These are phyloP conservation scores for Chaetoderma sp. DNA, from an alignment of 2,888 invertebrate genomes.

Conservation along the genomic window DNA sequence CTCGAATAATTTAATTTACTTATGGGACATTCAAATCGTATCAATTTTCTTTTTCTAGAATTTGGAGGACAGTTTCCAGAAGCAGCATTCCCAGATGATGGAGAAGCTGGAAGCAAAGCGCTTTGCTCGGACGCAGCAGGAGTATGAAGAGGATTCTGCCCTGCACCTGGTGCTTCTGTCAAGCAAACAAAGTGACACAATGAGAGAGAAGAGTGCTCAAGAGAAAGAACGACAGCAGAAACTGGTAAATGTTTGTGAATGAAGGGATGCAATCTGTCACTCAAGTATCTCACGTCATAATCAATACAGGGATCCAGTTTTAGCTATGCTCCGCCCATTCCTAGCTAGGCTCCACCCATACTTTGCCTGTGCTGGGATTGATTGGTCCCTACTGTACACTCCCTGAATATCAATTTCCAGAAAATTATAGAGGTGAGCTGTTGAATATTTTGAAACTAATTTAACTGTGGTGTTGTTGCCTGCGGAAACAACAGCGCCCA, in stretches of 20 bases:
- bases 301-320: neutral
- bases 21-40: too few relatives aligned
- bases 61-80: conserved; percentile 18
- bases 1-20: too few relatives aligned
- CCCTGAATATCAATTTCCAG: too few relatives aligned
- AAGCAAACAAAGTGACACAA: conserved; percentile 34
- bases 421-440: too few relatives aligned
- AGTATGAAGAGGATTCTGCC: conserved; percentile 30
- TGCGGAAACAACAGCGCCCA: too few relatives aligned
- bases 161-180: conserved; percentile 38
- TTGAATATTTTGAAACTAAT: too few relatives aligned
- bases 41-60: conserved; percentile 8
- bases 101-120: conserved; percentile 20
- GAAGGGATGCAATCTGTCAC: too few relatives aligned
- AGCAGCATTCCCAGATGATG: conserved; percentile 7
- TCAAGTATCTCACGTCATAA: too few relatives aligned
- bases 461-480: too few relatives aligned
- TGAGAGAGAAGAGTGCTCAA: conserved; percentile 29
- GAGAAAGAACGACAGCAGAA: conserved; percentile 42
- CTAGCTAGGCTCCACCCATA: neutral
- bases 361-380: too few relatives aligned
- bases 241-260: conserved; percentile 33
- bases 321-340: neutral
- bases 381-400: too few relatives aligned
- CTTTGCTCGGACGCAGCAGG: conserved; percentile 12